phyloP scores from a whole-genome alignment of 2,888 invertebrate species.

The Pegoplata infirma region DNA sequence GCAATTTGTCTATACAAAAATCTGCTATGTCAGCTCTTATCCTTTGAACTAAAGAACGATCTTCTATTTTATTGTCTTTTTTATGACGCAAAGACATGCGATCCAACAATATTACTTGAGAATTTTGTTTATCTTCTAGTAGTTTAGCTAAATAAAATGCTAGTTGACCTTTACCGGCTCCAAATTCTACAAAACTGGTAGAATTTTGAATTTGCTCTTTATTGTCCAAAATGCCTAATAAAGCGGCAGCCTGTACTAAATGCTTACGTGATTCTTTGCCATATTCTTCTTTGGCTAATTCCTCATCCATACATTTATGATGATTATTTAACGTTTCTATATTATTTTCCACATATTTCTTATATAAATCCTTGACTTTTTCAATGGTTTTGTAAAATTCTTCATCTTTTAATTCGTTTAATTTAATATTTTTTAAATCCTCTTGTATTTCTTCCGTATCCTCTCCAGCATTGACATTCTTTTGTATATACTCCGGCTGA shows the following conservation, averaged over 20 bases:
- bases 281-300: conserved; percentile 80
- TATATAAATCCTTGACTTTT: conserved; percentile 78
- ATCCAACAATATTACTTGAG: conserved; percentile 86
- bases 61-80: conserved; percentile 83
- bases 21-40: conserved; percentile 91
- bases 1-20: conserved; percentile 82
- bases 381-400: conserved; percentile 77
- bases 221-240: conserved; percentile 84
- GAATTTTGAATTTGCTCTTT: conserved; percentile 81
- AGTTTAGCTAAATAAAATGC: conserved; percentile 87
- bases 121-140: conserved; percentile 78
- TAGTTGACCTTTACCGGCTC: conserved; percentile 93
- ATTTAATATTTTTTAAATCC: conserved; percentile 67
- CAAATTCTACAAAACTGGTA: conserved; percentile 90
- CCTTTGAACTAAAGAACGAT: conserved; percentile 80
- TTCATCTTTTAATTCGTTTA: conserved; percentile 76
- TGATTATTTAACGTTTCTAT: conserved; percentile 77
- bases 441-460: conserved; percentile 27
- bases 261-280: conserved; percentile 85
- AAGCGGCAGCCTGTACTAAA: conserved; percentile 86
- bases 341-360: conserved; percentile 71
- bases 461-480: conserved; percentile 71
- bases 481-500: conserved; percentile 78
- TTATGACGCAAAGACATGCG: conserved; percentile 90
- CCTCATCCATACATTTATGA: conserved; percentile 79